Evolutionary conservation across 2,888 invertebrate species (phyloP).

Genomic region (Exocentrus adspersus): DNA sequence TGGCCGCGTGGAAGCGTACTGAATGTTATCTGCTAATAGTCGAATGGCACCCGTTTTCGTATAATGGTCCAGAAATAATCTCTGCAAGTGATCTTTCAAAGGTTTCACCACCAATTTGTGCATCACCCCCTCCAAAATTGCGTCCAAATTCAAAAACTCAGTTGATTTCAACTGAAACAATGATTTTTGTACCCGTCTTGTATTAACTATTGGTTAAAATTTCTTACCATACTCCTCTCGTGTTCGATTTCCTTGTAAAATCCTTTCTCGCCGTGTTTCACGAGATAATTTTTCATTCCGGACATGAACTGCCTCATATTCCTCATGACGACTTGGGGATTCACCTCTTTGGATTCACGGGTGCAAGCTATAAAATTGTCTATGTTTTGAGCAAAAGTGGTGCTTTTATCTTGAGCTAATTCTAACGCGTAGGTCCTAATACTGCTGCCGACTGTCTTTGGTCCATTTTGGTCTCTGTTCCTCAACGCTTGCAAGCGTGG

Average conservation of each 20-base stretch:
- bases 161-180: slow-evolving; percentile 78
- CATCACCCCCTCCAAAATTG: slow-evolving; percentile 94
- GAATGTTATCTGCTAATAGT: slow-evolving; percentile 76
- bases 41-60: slow-evolving; percentile 78
- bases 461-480: slow-evolving; percentile 67
- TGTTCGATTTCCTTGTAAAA: slow-evolving; percentile 91
- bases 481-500: slow-evolving; percentile 78
- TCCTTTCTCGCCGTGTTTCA: slow-evolving; percentile 94
- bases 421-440: slow-evolving; percentile 82
- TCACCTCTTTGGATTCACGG: slow-evolving; percentile 86
- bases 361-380: slow-evolving; percentile 95
- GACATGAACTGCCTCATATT: slow-evolving; percentile 97
- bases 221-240: slow-evolving; percentile 80
- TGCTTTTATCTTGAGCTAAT: slow-evolving; percentile 83
- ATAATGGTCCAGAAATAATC: slow-evolving; percentile 89
- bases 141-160: slow-evolving; percentile 95
- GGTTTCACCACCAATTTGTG: slow-evolving; percentile 91
- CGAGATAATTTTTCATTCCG: slow-evolving; percentile 97
- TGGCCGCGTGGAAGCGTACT: slow-evolving; percentile 74
- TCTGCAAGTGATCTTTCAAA: slow-evolving; percentile 83
- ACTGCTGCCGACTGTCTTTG: slow-evolving; percentile 75
- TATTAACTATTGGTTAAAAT: not conserved
- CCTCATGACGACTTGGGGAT: slow-evolving; percentile 88
- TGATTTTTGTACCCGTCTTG: too few relatives aligned
- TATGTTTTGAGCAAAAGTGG: slow-evolving; percentile 91